Base-by-base conservation (phyloP, 2,797 vertebrate genomes). In the Neosilurus hyrtlii region DNA sequence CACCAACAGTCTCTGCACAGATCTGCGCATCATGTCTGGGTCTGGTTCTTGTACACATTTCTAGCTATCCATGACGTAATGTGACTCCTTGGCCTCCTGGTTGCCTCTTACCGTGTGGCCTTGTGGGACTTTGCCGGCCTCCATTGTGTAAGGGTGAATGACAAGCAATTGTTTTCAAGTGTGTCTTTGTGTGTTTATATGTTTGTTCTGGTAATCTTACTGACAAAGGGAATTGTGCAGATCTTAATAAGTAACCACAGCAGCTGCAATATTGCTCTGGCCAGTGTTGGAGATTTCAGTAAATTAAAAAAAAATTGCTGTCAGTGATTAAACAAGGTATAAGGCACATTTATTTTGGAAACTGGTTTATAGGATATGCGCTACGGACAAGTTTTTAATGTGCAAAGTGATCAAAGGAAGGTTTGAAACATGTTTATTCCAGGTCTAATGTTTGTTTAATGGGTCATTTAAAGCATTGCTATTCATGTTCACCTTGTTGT, bases 121-220 rank as follows among this genome's bases (percentile, higher is more conserved):
- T 92, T 92, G 93, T 94, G 93, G 95, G 92, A 92, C 92, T 94
- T 92, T 93, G 84, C 52, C 86, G 80, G 57, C 30, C 87, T 83
- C 82, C 67, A 88, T 93, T 95, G 92, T 95, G 93, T 93, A 89
- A 91, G 91, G 92, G 91, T 93, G 93, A 93, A 91, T 95, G 94
- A 94, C 92, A 94, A 94, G 92, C 93, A 91, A 95, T 94, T 94
- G 93, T 95, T 94, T 95, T 94, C 93, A 93, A 96, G 92, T 95
- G 94, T 95, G 92, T 90, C 93, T 91, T 93, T 96, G 94, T 95
- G 94, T 91, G 94, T 95, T 94, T 92, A 94, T 94, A 93, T 94
- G 93, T 96, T 96, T 96, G 94, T 94, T 95, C 93, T 93, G 90
- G 91, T 92, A 94, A 91, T 95, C 95, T 93, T 91, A 89, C 84